A percentile compares a stretch with the other conserved stretches of the same genome.
Evolutionary conservation across 1,140 invertebrate genomes (phyloP).

Genomic region (Cyrtorhinus lividipennis): DNA sequence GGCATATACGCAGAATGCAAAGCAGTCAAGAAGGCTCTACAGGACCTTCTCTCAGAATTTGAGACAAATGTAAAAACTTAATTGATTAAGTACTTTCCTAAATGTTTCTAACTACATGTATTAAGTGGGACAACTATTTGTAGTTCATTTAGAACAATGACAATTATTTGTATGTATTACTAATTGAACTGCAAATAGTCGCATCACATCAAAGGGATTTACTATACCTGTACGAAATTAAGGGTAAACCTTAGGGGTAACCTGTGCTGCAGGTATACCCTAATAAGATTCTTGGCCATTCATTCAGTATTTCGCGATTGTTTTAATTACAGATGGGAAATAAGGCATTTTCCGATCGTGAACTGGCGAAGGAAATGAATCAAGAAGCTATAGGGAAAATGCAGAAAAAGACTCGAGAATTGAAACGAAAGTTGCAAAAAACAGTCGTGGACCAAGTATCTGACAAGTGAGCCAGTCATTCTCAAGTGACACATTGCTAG

Average conservation of each 20-base stretch:
- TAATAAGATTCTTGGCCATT: no score
- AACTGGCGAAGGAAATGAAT: not conserved
- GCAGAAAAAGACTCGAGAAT: slow-evolving; percentile 85
- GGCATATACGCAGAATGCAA: slow-evolving; percentile 97
- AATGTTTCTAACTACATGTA: no score
- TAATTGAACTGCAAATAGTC: no score
- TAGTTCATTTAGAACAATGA: not conserved
- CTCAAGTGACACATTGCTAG: no score
- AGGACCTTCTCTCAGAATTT: slow-evolving; percentile 91
- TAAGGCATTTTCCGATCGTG: not conserved
- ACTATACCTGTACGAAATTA: no score
- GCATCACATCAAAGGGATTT: no score
- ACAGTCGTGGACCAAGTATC: slow-evolving; percentile 99
- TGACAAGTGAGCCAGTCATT: slow-evolving; percentile 52
- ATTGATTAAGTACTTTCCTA: not conserved
- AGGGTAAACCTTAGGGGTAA: no score
- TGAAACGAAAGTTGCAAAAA: slow-evolving; percentile 83
- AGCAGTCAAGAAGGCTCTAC: slow-evolving; percentile 90
- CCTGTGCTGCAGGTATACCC: no score
- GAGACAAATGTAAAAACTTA: slow-evolving; percentile 86
- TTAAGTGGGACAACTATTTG: no score
- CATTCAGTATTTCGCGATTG: no score
- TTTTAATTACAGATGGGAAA: not conserved
- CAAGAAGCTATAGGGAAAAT: slow-evolving; percentile 88
- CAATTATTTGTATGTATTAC: no score